Evolutionary conservation across 2,113 vertebrate genomes (phyloP), one percentile per base, ranked within the genome.

Genomic region (Abramis brama): DNA sequence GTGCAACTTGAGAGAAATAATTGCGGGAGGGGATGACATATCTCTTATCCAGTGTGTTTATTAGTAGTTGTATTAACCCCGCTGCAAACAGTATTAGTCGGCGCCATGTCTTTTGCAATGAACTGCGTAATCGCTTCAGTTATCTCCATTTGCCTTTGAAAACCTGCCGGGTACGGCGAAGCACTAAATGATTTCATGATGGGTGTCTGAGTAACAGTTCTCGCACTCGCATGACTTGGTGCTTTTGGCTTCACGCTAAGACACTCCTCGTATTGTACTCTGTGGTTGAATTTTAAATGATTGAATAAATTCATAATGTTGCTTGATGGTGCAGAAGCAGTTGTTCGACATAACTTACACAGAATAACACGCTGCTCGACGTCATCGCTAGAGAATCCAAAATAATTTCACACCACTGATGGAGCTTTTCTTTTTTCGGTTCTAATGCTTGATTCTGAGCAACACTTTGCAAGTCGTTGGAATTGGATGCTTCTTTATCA

Each of bases 371-470:
- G 30, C 60, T 64, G 60, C n/a, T 64, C n/a, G 10, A 64, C n/a
- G 25, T 64, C 60, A 64, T 64, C n/a, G 9, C n/a, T 25, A 0
- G n/a, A 25, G 60, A 64, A 64, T 64, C 60, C 60, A 27, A 57
- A 57, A 64, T 64, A 27, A 64, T 64, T 64, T n/a, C 62, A 64
- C 66, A 70, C 66, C 66, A 36, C 66, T 33, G 66, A 70, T 70
- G 66, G 17, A 33, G 66, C 25, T 70, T 70, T 70, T 70, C 15
- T 15, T 70, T 33, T 68, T 45, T 33, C 66, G 10, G 66, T 70
- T 33, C 66, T 70, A 64, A 64, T 64, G n/a, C n/a, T 64, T 64
- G 60, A 64, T 64, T 64, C n/a, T 25, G 60, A 27, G 60, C 66
- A 70, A 70, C 27, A 36, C 27, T 70, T 36, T 19, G 30, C 66